Evolutionary conservation across 1,140 invertebrate species (phyloP), one percentile per base, ranked within the genome.

Genomic region (Cotesia vestalis): DNA sequence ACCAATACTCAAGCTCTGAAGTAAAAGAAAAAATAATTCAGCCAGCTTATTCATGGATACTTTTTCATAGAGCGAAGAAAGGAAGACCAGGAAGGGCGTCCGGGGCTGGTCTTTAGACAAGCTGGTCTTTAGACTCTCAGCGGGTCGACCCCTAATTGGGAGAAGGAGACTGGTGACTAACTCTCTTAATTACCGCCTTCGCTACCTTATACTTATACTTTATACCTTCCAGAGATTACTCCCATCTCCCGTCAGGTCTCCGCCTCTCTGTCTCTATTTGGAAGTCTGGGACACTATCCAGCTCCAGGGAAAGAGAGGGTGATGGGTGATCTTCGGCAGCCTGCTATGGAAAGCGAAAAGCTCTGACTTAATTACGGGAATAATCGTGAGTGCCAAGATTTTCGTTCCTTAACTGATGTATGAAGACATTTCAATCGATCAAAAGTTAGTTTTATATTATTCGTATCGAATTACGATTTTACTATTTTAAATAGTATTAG

Each of bases 311-410:
- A 27, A 27, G 27, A 27, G 27, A 27, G 27, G 38, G 40, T 38
- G 53, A 38, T 27, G 46, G 51, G 51, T 35, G 66, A 70, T 57
- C 73, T 66, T 80, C 77, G 81, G 81, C 79, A 78, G 78, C 72
- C 76, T 75, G 78, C 80, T 27, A 27, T 1, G 27, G 27, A 27
- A 27, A 27, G 27, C 27, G 80, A 81, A 81, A 83, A 86, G 81
- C 86, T 85, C 79, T 78, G 80, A 84, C 83, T 85, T 87, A 87
- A 87, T 87, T 87, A 85, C 83, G 85, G 83, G 82, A 85, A 87
- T 86, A 85, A 87, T 87, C 83, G 82, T 72, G 76, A 79, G 78
- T 74, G 76, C 73, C 68, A 36, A 46, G 40, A 46, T 46, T 11
- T 11, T 46, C 40, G 40, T 11, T 9, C 4, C 40, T 9, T 46